Evolutionary conservation across 2,797 vertebrate species (phyloP), one percentile per base, ranked within the genome.

Genomic region (Xerus rutilus): DNA sequence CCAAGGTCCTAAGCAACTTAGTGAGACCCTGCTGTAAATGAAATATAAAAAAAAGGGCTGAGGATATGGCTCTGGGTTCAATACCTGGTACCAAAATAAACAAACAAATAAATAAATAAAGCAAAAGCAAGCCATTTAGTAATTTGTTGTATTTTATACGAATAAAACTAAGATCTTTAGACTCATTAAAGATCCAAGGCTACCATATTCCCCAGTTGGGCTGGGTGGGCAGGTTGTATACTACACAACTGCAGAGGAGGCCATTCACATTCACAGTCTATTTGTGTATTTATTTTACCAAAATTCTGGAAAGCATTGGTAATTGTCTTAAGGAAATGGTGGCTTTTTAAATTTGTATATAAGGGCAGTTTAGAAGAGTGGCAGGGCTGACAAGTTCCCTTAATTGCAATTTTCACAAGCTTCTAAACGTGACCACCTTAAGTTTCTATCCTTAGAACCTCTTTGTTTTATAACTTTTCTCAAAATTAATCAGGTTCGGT

Each of bases 81-180:
- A 57, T 57, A 7, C 1, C 54, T 7, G 20, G 54, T 57, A 57
- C 20, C 18, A 57, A 57, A 57, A 39, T 13, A 13, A 57, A 57
- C 17, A 21, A 57, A 57, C 1, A 57, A 21, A 57, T 7, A 15
- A 57, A 57, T 20, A 57, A 57, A 59, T 23, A 59, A 59, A 59
- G 21, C 14, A 59, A 59, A 67, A 81, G 18, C 18, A 76, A 93
- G 52, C 21, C 15, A 57, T 77, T 79, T 70, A n/a, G 20, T 35
- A 62, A 62, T 57, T 28, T 84, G 81, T 77, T 64, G 47, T 91
- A 81, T 89, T 94, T 76, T 17, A 86, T n/a, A 9, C 39, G 86
- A 85, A 86, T 64, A 35, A 90, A 94, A 64, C 18, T 32, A 59
- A 65, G 20, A 28, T 52, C 78, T 59, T 52, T 25, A 79, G 72